Percentiles rank a stretch among this genome's conserved stretches.
Evolutionary conservation across 2,888 invertebrate genomes (phyloP).

Genomic region (Brassicogethes aeneus): DNA sequence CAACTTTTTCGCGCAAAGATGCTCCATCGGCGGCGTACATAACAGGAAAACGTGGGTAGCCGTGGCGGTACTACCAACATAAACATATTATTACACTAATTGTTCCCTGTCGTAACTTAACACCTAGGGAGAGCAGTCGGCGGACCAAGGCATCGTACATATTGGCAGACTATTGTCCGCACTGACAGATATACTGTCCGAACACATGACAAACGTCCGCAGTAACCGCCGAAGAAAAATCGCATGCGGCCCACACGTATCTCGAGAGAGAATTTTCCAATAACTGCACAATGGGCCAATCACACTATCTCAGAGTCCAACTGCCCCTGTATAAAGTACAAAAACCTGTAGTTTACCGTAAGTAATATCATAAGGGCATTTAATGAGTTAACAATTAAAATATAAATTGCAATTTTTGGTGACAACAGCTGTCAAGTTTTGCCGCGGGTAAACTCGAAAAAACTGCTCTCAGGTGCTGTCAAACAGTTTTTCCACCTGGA

Average conservation of each 20-base stretch:
- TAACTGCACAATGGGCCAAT: too few relatives aligned
- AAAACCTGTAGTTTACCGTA: too few relatives aligned
- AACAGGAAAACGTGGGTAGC: slow-evolving; percentile 20
- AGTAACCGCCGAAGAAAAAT: slow-evolving; percentile 17
- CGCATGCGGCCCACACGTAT: slow-evolving; percentile 29
- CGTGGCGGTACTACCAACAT: slow-evolving; percentile 25
- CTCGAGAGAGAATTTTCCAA: too few relatives aligned
- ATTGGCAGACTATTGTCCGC: slow-evolving; percentile 31
- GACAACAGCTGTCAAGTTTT: too few relatives aligned
- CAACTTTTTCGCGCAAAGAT: slow-evolving; percentile 12
- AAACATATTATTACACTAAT: slow-evolving; percentile 38
- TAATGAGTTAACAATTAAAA: too few relatives aligned
- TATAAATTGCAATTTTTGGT: too few relatives aligned
- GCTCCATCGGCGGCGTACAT: slow-evolving; percentile 14
- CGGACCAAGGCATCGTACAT: slow-evolving; percentile 27
- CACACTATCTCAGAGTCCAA: too few relatives aligned
- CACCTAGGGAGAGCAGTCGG: slow-evolving; percentile 35
- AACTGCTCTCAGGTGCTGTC: too few relatives aligned
- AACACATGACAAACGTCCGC: slow-evolving; percentile 33
- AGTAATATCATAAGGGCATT: too few relatives aligned
- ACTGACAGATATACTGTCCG: slow-evolving; percentile 36
- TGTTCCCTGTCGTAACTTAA: slow-evolving; percentile 37
- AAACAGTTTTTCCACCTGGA: too few relatives aligned
- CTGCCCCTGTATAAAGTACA: too few relatives aligned
- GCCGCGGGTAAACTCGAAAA: too few relatives aligned